These are phyloP conservation scores for Actinostola sp. DNA, from an alignment of 92 coral and sea anemone species.

Conservation along the genomic window DNA sequence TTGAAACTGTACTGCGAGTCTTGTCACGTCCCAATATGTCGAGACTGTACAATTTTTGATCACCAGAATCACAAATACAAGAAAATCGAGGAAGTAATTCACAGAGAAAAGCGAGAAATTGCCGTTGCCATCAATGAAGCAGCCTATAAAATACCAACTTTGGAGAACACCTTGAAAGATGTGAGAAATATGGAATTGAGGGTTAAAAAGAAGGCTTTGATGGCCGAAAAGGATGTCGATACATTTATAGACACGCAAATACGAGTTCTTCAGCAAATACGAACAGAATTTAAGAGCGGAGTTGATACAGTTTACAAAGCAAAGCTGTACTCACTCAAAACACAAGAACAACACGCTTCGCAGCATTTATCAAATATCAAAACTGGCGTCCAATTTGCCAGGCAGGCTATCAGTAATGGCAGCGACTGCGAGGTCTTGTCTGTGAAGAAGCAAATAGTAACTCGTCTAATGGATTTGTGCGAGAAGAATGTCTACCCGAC, in stretches of 20 bases:
- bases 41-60: slow-evolving; percentile 37
- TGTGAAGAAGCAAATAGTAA: slow-evolving; percentile 52
- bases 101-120: slow-evolving; percentile 28
- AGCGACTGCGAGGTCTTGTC: slow-evolving; percentile 57
- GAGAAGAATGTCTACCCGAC: slow-evolving; percentile 15
- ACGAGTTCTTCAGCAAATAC: slow-evolving; percentile 24
- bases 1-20: slow-evolving; percentile 19
- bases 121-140: slow-evolving; percentile 30
- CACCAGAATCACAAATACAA: slow-evolving; percentile 30
- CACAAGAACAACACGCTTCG: slow-evolving; percentile 40
- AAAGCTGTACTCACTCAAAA: slow-evolving; percentile 43
- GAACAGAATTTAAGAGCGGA: slow-evolving; percentile 46
- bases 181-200: slow-evolving; percentile 29
- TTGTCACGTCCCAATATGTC: slow-evolving; percentile 19
- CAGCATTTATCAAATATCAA: slow-evolving; percentile 41
- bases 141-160: slow-evolving; percentile 18
- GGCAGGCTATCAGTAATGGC: slow-evolving; percentile 55
- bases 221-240: slow-evolving; percentile 38
- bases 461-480: slow-evolving; percentile 47
- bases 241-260: slow-evolving; percentile 48
- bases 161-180: slow-evolving; percentile 23
- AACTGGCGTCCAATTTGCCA: slow-evolving; percentile 48
- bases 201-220: slow-evolving; percentile 16
- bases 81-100: slow-evolving; percentile 8
- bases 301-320: slow-evolving; percentile 23